These are phyloP conservation scores for Poeciliopsis turrubarensis DNA, from an alignment of 2,113 vertebrate genomes.

Conservation along the genomic window DNA sequence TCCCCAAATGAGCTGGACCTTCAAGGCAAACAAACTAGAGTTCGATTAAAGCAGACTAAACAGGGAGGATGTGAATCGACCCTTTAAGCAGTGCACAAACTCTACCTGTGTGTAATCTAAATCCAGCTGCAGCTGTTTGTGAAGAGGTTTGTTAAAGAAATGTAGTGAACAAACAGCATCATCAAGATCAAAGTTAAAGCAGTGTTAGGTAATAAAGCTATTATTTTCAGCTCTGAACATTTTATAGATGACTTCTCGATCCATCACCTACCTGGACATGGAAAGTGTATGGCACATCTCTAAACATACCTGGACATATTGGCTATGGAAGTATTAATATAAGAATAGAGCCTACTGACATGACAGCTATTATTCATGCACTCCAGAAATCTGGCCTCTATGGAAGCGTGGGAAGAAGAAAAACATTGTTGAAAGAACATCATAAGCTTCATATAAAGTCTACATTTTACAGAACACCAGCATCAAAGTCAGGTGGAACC, in stretches of 20 bases:
- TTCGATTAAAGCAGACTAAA: no score
- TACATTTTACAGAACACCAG: no score
- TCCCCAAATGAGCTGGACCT: no score
- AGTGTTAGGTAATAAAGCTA: not conserved
- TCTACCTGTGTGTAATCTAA: not conserved
- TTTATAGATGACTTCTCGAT: not conserved
- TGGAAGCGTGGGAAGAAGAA: not conserved
- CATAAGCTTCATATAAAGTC: not conserved
- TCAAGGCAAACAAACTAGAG: no score
- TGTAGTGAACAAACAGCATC: not conserved
- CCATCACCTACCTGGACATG: not conserved
- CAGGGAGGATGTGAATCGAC: no score
- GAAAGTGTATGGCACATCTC: not conserved
- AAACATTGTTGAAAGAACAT: not conserved
- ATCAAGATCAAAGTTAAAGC: not conserved
- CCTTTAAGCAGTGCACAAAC: not conserved
- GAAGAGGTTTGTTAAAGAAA: not conserved
- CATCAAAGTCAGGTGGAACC: not conserved
- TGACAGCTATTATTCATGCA: no score
- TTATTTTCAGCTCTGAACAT: not conserved
- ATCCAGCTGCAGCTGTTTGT: not conserved
- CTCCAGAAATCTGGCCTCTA: not conserved
- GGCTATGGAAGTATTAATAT: not conserved
- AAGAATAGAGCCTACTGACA: not conserved
- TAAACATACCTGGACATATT: not conserved